phyloP scores from a whole-genome alignment of 2,888 invertebrate species.

The Alcis repandata region DNA sequence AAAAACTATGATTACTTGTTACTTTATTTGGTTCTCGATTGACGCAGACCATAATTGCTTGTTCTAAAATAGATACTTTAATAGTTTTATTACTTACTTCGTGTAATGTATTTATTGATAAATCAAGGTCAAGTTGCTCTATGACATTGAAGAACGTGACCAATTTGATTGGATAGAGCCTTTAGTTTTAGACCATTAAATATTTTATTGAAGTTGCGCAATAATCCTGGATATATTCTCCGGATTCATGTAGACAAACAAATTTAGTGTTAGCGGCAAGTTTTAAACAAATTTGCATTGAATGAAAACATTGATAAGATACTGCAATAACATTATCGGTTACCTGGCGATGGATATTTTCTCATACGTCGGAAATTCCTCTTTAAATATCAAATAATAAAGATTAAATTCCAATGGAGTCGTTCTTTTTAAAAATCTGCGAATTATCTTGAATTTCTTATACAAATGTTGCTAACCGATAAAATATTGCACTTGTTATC shows the following conservation, averaged over 20 bases:
- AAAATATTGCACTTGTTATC: constrained; percentile 54
- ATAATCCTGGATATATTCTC: too few relatives aligned
- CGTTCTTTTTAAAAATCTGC: constrained; percentile 33
- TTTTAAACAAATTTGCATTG: constrained; percentile 15
- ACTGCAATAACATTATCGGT: constrained; percentile 30
- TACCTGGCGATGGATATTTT: constrained; percentile 8
- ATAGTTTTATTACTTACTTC: constrained; percentile 41
- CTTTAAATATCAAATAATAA: constrained; percentile 21
- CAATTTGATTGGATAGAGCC: constrained; percentile 43
- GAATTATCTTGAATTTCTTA: constrained; percentile 52
- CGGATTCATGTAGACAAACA: too few relatives aligned
- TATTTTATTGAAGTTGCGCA: neutral
- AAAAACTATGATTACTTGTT: neutral
- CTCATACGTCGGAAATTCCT: constrained; percentile 12
- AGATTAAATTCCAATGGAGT: constrained; percentile 41
- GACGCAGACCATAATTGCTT: constrained; percentile 7
- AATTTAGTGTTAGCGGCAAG: neutral
- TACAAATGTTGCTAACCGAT: constrained; percentile 50
- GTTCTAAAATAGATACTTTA: constrained; percentile 6
- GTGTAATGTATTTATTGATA: constrained; percentile 28
- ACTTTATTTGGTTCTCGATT: constrained; percentile 10
- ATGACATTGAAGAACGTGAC: constrained; percentile 36
- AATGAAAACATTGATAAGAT: constrained; percentile 50
- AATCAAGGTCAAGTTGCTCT: constrained; percentile 41
- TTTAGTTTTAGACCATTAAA: neutral